Base-by-base conservation (phyloP, 2,888 invertebrate genomes). In the Neelides folsomi region DNA sequence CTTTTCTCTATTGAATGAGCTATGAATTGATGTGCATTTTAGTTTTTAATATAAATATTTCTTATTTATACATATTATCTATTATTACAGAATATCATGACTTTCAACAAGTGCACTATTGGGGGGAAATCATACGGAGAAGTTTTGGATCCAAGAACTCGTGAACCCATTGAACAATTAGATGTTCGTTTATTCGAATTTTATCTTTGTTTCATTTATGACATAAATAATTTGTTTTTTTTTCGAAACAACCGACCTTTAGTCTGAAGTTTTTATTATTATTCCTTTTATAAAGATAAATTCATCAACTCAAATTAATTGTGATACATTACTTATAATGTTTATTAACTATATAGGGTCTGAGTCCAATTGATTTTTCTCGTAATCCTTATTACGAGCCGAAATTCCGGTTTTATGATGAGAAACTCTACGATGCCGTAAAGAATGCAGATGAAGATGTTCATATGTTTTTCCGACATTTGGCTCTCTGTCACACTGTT, bases 31-130 rank as follows among this genome's bases (percentile, higher is more conserved):
- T n/a, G n/a, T n/a, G n/a, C n/a, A n/a, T n/a, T n/a, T n/a, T n/a
- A n/a, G n/a, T n/a, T n/a, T n/a, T n/a, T n/a, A n/a, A n/a, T n/a
- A n/a, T n/a, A n/a, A n/a, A n/a, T n/a, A n/a, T n/a, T n/a, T n/a
- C n/a, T n/a, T n/a, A n/a, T n/a, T n/a, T n/a, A n/a, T n/a, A n/a
- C n/a, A n/a, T n/a, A n/a, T n/a, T n/a, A n/a, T n/a, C n/a, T n/a
- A n/a, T n/a, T 13, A 27, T 36, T 36, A 15, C 68, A 95, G 77
- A 98, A 98, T 72, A 94, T 98, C 66, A 98, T 98, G 98, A 90
- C 94, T 52, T 98, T 98, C 73, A 97, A 97, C 74, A 97, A 97
- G 75, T 95, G 95, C 72, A 90, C 95, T 58, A 92, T 98, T 64
- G 86, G 83, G 62, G 94, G 90, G 6, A 79, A 81, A 63, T 79